Conservation (phyloP, 1,140 invertebrate genomes). For the Euschistus heros region DNA sequence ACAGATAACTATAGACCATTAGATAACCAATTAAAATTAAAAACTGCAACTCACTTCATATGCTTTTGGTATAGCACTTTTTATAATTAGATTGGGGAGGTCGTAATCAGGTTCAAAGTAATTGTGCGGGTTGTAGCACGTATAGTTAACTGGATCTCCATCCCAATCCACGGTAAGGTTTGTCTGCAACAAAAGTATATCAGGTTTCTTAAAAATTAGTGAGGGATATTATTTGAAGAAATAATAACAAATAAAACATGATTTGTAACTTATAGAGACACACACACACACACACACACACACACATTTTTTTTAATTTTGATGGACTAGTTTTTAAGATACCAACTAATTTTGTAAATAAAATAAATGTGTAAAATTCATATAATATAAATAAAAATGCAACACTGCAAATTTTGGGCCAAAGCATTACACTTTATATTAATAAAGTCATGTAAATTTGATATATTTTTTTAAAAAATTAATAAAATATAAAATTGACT, state of each 20-base stretch:
- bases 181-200: slow-evolving; percentile 42
- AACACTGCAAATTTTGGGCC: no score
- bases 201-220: slow-evolving; percentile 22
- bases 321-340: not conserved
- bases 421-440: no score
- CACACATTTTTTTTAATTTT: not conserved
- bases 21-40: not conserved
- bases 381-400: no score
- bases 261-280: not conserved
- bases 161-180: slow-evolving; percentile 62
- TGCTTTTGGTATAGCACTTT: slow-evolving; percentile 45
- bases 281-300: not conserved
- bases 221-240: slow-evolving; percentile 13
- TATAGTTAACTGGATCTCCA: slow-evolving; percentile 49
- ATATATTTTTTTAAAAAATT: no score
- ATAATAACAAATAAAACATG: slow-evolving; percentile 8
- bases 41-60: slow-evolving; percentile 44
- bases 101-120: slow-evolving; percentile 39
- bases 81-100: slow-evolving; percentile 42
- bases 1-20: no score
- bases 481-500: no score
- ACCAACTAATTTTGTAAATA: no score
- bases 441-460: no score
- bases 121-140: slow-evolving; percentile 44
- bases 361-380: no score